These are phyloP conservation scores for Synergus itoensis DNA, from an alignment of 2,888 invertebrate species.

Conservation along the genomic window DNA sequence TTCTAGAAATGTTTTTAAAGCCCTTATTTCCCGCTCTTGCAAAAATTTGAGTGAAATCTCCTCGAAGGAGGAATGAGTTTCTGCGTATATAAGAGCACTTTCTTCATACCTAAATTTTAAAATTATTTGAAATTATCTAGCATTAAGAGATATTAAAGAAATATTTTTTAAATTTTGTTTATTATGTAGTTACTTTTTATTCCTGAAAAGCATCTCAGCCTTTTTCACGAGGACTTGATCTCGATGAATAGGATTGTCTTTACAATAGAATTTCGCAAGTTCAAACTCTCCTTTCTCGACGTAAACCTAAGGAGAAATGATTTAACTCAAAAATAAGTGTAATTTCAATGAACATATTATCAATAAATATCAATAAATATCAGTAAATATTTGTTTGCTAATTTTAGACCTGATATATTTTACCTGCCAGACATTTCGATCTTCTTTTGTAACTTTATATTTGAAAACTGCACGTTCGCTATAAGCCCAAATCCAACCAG, in stretches of 20 bases:
- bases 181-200: constrained; percentile 81
- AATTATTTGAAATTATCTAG: constrained; percentile 8
- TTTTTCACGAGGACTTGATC: constrained; percentile 93
- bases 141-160: constrained; percentile 30
- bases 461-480: constrained; percentile 92
- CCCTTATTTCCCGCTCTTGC: constrained; percentile 88
- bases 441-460: constrained; percentile 91
- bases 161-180: constrained; percentile 9
- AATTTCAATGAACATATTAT: not conserved
- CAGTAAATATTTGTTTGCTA: not conserved
- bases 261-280: constrained; percentile 90
- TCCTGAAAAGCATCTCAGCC: constrained; percentile 90
- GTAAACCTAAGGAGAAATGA: constrained; percentile 81
- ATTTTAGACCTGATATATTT: constrained; percentile 2
- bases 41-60: constrained; percentile 95
- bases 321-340: constrained; percentile 3
- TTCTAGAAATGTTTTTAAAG: constrained; percentile 91
- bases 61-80: constrained; percentile 95
- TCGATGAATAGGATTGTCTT: constrained; percentile 88
- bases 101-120: constrained; percentile 81
- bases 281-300: constrained; percentile 92
- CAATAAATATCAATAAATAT: not conserved
- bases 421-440: constrained; percentile 90
- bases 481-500: constrained; percentile 91
- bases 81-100: constrained; percentile 93